phyloP scores from a whole-genome alignment of 2,888 invertebrate genomes.

The Globia sparganii region DNA sequence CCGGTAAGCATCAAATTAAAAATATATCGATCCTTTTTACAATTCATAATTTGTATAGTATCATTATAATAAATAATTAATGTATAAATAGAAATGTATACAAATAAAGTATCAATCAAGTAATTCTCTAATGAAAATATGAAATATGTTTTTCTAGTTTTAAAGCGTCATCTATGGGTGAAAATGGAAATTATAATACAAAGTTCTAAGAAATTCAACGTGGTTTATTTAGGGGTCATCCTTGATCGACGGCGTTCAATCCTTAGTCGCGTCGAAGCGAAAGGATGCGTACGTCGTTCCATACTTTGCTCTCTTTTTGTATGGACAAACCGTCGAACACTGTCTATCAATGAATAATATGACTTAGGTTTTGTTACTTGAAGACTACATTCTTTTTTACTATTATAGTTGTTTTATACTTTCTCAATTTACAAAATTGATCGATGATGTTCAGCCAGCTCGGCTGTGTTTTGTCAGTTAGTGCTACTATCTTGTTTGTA shows the following conservation, averaged over 20 bases:
- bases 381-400: neutral
- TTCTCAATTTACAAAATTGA: neutral
- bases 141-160: neutral
- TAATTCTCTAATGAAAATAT: too few relatives aligned
- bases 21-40: neutral
- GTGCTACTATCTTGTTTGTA: neutral
- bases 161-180: slow-evolving; percentile 3
- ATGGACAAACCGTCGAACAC: too few relatives aligned
- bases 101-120: neutral
- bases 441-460: too few relatives aligned
- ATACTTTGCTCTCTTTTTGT: too few relatives aligned
- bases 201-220: neutral
- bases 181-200: neutral
- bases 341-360: too few relatives aligned
- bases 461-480: neutral
- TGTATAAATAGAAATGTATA: neutral
- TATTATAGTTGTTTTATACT: too few relatives aligned
- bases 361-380: neutral
- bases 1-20: slow-evolving; percentile 17
- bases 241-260: too few relatives aligned
- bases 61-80: neutral
- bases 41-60: neutral
- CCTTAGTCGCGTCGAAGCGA: too few relatives aligned
- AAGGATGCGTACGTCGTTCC: too few relatives aligned
- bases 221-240: neutral